These are phyloP conservation scores for Maconellicoccus hirsutus DNA, from an alignment of 1,140 invertebrate genomes.

Conservation along the genomic window DNA sequence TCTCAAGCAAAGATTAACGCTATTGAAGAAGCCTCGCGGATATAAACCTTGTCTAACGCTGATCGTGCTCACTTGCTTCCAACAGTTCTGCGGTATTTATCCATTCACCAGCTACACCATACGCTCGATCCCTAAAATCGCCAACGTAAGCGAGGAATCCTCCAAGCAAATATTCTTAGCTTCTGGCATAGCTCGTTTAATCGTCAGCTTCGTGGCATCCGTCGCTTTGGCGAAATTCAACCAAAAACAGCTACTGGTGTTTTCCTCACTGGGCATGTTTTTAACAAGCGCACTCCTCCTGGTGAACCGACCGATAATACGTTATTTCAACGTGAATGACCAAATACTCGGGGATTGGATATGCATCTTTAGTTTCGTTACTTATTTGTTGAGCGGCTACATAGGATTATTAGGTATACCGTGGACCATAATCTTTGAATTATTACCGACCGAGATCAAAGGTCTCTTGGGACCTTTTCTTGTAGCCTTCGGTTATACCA, in stretches of 20 bases:
- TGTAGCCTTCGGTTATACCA: neutral
- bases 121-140: neutral
- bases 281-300: neutral
- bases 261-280: neutral
- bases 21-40: neutral
- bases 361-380: neutral
- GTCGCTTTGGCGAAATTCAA: neutral
- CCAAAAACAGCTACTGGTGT: neutral
- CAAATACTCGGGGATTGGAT: neutral
- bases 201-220: neutral
- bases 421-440: conserved; percentile 10
- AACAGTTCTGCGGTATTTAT: neutral
- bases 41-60: neutral
- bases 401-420: neutral
- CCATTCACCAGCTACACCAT: neutral
- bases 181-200: neutral
- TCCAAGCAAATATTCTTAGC: neutral
- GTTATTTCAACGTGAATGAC: neutral
- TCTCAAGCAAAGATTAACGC: neutral
- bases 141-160: neutral
- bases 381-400: neutral
- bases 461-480: neutral
- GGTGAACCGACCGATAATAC: neutral
- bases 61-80: neutral
- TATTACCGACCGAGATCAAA: neutral